Conservation (phyloP, 2,888 invertebrate genomes). For the Cheilosia grossa region DNA sequence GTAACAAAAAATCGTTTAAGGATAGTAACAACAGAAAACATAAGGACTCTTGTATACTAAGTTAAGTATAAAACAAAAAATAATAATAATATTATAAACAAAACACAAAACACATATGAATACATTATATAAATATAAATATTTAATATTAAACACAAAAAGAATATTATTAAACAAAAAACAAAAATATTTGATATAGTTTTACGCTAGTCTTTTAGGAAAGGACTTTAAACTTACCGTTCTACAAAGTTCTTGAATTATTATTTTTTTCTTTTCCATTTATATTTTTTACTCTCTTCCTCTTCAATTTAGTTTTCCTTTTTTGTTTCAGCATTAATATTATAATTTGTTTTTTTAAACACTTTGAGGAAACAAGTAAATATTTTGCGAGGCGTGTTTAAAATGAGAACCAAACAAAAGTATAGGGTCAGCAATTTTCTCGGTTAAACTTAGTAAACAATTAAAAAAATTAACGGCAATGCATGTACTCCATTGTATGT, state of each 20-base stretch:
- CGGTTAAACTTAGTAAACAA: constrained; percentile 34
- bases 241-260: constrained; percentile 55
- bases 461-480: constrained; percentile 5
- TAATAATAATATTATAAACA: constrained; percentile 38
- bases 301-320: neutral
- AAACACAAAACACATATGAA: constrained; percentile 66
- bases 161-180: constrained; percentile 63
- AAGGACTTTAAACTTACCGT: constrained; percentile 82
- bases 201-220: constrained; percentile 81
- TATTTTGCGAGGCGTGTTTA: constrained; percentile 68
- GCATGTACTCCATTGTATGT: constrained; percentile 42
- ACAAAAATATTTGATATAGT: constrained; percentile 71
- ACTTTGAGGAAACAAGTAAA: constrained; percentile 27
- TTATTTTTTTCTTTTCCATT: constrained; percentile 55
- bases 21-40: constrained; percentile 61
- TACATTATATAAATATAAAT: constrained; percentile 71
- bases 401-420: constrained; percentile 46
- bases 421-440: constrained; percentile 45
- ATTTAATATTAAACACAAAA: constrained; percentile 64
- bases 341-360: constrained; percentile 35
- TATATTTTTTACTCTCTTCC: constrained; percentile 49
- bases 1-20: constrained; percentile 50
- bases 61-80: constrained; percentile 69
- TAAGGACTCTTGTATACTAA: constrained; percentile 73
- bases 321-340: constrained; percentile 32